Conservation (phyloP, 92 coral and sea anemone species). For the Anthopleura xanthogrammica region DNA sequence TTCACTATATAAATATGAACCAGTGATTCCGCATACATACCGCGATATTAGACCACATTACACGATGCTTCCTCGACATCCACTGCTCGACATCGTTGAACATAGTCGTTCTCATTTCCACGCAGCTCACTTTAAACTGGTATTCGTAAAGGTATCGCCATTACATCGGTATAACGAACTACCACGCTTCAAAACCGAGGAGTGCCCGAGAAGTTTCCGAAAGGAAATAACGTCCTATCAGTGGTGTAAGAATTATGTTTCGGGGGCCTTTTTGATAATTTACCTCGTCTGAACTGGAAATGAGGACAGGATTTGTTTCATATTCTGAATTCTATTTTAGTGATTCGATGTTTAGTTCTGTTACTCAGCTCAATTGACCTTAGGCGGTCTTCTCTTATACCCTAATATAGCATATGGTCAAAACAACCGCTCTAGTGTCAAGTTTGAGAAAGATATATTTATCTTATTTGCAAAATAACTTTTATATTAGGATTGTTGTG, state of each 20-base stretch:
- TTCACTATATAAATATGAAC: not conserved
- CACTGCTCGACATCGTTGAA: too few species aligned
- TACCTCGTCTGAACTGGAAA: not conserved
- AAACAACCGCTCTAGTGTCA: not conserved
- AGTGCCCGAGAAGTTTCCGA: conserved; percentile 28
- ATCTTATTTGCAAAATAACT: not conserved
- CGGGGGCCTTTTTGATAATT: not conserved
- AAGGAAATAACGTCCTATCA: not conserved
- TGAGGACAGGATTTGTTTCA: not conserved
- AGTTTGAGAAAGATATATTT: not conserved
- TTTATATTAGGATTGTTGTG: not conserved
- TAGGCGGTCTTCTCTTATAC: not conserved
- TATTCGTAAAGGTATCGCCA: conserved; percentile 9
- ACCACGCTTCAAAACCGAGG: conserved; percentile 26
- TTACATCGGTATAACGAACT: conserved; percentile 7
- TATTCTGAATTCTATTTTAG: not conserved
- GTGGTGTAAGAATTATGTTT: too few species aligned
- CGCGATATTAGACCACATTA: too few species aligned
- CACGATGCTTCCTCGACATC: too few species aligned
- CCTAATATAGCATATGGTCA: not conserved
- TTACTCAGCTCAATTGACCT: not conserved
- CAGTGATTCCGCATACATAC: not conserved
- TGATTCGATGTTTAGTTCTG: not conserved
- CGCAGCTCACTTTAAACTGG: not conserved
- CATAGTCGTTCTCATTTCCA: not conserved